Evolutionary conservation across 2,113 vertebrate species (phyloP), one percentile per base, ranked within the genome.

Genomic region (Cebidichthys violaceus): DNA sequence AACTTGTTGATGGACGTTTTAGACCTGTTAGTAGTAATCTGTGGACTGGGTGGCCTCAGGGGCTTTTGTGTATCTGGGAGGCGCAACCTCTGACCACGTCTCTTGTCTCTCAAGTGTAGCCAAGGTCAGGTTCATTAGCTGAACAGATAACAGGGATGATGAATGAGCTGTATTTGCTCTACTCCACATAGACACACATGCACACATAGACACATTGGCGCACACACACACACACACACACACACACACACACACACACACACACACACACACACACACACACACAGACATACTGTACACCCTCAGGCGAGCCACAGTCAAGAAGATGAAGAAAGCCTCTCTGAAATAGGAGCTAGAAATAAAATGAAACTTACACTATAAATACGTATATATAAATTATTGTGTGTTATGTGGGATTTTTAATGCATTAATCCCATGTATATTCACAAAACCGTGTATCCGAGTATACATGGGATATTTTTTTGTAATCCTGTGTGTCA

Each of bases 111-210:
- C 18, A 70, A 72, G 80, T 79, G 47, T 17, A 79, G 55, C 57
- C 61, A 18, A 29, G 72, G 72, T 81, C 66, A 78, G 62, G 69
- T 87, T 92, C 84, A 89, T 91, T 84, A 90, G 33, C 68, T 37
- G 76, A 75, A 61, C 79, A 45, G 52, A 78, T 62, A 90, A 77
- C 79, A 18, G 66, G 70, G 74, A 90, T 86, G 89, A 92, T 86
- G 60, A 86, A 92, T 83, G 90, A 67, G 70, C 52, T 80, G 50
- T 37, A 71, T 66, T 80, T 41, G 54, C 72, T 76, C 47, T 61
- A 62, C 70, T 82, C 45, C 60, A 76, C 79, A 83, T 22, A 62
- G 11, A 15, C 20, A 73, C 54, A 77, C 2, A 47, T 50, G 67
- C 31, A 45, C 33, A 10, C 27, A 7, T 1, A 15, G 6, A 70